These are phyloP conservation scores for Turritopsis rubra DNA, from an alignment of 30 jellyfish, hydroid and myxozoan species.

Conservation along the genomic window DNA sequence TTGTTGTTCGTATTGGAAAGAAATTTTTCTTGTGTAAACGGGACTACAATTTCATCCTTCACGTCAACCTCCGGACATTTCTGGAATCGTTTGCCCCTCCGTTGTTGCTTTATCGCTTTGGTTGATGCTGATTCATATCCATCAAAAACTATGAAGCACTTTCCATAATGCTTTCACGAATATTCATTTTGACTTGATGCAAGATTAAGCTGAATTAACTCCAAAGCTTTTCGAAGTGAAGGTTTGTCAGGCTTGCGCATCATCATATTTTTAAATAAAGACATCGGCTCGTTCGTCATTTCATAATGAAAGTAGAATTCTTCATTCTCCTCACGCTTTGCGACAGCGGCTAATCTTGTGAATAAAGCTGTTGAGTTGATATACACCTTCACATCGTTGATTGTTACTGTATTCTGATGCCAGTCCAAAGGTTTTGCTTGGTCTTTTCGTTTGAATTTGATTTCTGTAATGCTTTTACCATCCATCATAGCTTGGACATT, in stretches of 20 bases:
- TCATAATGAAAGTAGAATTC: constrained; percentile 1
- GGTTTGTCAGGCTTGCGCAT: constrained; percentile 41
- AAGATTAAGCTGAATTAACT: neutral
- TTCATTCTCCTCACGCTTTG: constrained; percentile 18
- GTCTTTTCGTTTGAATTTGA: neutral
- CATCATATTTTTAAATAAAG: constrained; percentile 19
- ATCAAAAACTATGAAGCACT: constrained; percentile 15
- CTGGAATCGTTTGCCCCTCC: neutral
- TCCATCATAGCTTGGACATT: constrained; percentile 25
- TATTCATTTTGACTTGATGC: neutral
- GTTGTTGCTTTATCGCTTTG: neutral
- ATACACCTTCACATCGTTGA: constrained; percentile 17
- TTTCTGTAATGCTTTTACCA: neutral
- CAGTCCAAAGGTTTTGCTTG: neutral
- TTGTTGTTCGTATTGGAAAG: neutral
- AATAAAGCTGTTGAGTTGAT: constrained; percentile 30
- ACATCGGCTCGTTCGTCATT: constrained; percentile 25
- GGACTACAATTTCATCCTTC: neutral
- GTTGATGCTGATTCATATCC: constrained; percentile 17
- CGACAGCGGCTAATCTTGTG: constrained; percentile 40
- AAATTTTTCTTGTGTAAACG: neutral
- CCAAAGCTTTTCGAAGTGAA: neutral
- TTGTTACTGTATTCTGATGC: constrained; percentile 15
- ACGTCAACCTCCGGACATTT: neutral
- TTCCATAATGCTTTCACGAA: constrained; percentile 4